Percentiles rank a stretch among this genome's conserved stretches.
These are phyloP conservation scores for Volucella inflata DNA, from an alignment of 2,888 invertebrate genomes.

Conservation along the genomic window DNA sequence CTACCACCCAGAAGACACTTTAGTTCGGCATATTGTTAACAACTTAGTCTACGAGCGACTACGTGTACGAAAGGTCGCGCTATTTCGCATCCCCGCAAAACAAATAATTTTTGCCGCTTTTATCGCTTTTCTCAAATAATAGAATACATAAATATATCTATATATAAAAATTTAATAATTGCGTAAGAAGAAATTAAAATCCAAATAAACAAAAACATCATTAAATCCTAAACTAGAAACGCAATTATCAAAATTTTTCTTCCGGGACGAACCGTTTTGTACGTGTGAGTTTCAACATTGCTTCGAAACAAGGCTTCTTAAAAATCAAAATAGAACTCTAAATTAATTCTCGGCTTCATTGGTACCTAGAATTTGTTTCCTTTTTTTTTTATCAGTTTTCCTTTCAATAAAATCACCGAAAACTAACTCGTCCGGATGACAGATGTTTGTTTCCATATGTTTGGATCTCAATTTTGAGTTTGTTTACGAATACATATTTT, in stretches of 20 bases:
- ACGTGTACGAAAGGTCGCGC: conserved; percentile 83
- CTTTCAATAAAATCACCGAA: conserved; percentile 6
- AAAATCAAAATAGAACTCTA: conserved; percentile 36
- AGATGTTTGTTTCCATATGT: conserved; percentile 39
- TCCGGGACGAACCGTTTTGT: conserved; percentile 56
- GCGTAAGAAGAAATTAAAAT: conserved; percentile 26
- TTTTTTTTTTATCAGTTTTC: conserved; percentile 6
- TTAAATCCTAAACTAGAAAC: conserved; percentile 32
- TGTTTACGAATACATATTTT: conserved; percentile 7
- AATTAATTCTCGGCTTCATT: conserved; percentile 12
- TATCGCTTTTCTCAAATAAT: conserved; percentile 77
- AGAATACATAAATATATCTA: conserved; percentile 25
- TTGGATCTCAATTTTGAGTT: conserved; percentile 37
- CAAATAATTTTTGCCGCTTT: conserved; percentile 78
- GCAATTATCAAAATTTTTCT: conserved; percentile 33
- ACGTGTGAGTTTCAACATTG: conserved; percentile 57
- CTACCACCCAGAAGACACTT: conserved; percentile 66
- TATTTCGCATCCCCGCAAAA: conserved; percentile 79
- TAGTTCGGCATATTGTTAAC: conserved; percentile 73
- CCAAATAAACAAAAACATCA: conserved; percentile 46
- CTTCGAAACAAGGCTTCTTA: conserved; percentile 32
- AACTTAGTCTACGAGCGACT: conserved; percentile 84
- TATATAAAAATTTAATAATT: conserved; percentile 49
- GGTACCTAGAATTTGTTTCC: not conserved
- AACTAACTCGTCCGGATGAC: conserved; percentile 10